phyloP scores from a whole-genome alignment of 2,113 vertebrate species.

The Syngnathus floridae region DNA sequence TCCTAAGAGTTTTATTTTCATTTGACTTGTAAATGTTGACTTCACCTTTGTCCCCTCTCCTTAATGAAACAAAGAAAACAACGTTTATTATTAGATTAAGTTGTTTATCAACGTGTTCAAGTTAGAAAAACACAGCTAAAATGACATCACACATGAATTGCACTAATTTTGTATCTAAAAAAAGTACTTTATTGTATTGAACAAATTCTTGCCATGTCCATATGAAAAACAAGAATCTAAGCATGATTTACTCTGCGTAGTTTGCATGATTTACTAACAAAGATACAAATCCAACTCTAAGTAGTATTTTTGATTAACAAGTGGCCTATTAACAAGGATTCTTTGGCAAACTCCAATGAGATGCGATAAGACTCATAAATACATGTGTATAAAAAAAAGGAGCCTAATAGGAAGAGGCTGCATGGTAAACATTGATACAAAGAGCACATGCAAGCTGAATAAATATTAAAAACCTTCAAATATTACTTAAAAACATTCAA shows the following conservation, averaged over 20 bases:
- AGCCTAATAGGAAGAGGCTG: conserved; percentile 28
- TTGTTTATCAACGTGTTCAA: not conserved
- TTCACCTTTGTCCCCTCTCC: no score
- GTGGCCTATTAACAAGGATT: conserved; percentile 20
- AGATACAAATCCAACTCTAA: conserved; percentile 36
- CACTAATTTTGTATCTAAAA: not conserved
- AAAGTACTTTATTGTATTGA: not conserved
- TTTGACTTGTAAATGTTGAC: no score
- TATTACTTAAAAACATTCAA: conserved; percentile 2
- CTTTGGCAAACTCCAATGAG: conserved; percentile 41
- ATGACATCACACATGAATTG: not conserved
- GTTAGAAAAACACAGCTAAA: not conserved
- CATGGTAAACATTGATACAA: conserved; percentile 49
- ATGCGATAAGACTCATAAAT: conserved; percentile 63
- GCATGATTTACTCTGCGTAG: not conserved
- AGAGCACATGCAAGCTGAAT: conserved; percentile 58
- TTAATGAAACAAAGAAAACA: no score
- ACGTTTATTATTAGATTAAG: no score
- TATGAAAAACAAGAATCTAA: not conserved
- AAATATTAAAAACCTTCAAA: conserved; percentile 49
- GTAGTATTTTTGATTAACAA: conserved; percentile 27
- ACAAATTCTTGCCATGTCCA: conserved; percentile 1
- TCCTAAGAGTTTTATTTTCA: no score
- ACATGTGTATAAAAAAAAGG: conserved; percentile 27
- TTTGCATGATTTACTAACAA: conserved; percentile 55